phyloP scores from a whole-genome alignment of 2,797 vertebrate genomes.

The Galaxias olidus region DNA sequence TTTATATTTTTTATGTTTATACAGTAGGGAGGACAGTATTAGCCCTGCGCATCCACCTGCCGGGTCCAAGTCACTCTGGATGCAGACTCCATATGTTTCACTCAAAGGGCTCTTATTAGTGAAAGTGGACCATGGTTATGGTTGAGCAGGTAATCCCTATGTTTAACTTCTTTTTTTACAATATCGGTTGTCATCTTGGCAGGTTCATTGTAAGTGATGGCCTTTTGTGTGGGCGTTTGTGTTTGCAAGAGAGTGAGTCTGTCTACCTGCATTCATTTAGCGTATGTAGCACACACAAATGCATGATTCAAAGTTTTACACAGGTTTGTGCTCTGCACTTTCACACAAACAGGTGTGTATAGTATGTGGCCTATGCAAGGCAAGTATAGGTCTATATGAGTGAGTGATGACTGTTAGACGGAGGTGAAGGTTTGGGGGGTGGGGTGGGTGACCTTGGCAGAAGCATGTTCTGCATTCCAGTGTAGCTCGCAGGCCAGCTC shows the following conservation, averaged over 20 bases:
- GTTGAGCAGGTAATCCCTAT: background rate
- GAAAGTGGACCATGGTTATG: background rate
- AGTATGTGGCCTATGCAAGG: background rate
- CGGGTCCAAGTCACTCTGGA: background rate
- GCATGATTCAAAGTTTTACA: background rate
- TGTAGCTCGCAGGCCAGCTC: background rate
- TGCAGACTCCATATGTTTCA: background rate
- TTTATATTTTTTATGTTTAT: no score
- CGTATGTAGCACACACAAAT: background rate
- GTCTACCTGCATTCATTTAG: background rate
- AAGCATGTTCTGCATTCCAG: conserved; percentile 2
- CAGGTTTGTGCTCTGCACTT: background rate
- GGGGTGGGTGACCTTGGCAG: conserved; percentile 1
- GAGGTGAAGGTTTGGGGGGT: background rate
- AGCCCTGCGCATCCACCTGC: no score
- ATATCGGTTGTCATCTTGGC: background rate
- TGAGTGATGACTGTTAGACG: background rate
- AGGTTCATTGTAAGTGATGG: conserved; percentile 5
- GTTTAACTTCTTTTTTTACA: background rate
- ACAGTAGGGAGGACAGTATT: no score
- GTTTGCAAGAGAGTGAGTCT: background rate
- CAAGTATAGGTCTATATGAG: background rate
- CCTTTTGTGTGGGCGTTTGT: background rate
- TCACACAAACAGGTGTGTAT: background rate
- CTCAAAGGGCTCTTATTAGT: background rate